Evolutionary conservation across 2,888 invertebrate species (phyloP).

Genomic region (Lochmaea capreae): DNA sequence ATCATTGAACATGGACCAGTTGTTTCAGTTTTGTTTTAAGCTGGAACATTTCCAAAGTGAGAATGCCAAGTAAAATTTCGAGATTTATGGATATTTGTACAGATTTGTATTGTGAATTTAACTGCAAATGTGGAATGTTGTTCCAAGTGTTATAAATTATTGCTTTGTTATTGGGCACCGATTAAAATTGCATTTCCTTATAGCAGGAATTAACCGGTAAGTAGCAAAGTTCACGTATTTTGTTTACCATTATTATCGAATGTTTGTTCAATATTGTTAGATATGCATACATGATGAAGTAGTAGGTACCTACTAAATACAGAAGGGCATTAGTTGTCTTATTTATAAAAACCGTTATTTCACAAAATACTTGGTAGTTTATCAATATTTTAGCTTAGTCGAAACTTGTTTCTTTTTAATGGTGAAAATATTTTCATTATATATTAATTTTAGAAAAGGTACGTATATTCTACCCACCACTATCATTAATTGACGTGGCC

Average conservation of each 20-base stretch:
- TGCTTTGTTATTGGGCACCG: slow-evolving; percentile 9
- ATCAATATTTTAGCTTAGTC: neutral
- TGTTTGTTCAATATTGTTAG: neutral
- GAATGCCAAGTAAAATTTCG: slow-evolving; percentile 40
- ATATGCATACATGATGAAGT: too few relatives aligned
- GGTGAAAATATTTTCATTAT: neutral
- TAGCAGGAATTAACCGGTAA: neutral
- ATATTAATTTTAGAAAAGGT: slow-evolving; percentile 1
- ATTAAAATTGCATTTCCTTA: neutral
- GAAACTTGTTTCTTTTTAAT: neutral
- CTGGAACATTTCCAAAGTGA: slow-evolving; percentile 39
- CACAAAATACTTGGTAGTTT: too few relatives aligned
- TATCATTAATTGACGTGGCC: neutral
- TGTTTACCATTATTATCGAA: neutral
- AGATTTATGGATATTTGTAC: slow-evolving; percentile 41
- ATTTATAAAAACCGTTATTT: too few relatives aligned
- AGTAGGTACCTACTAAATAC: too few relatives aligned
- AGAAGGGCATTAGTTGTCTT: too few relatives aligned
- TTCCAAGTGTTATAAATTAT: neutral
- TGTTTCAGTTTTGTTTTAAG: slow-evolving; percentile 24
- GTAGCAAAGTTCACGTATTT: neutral
- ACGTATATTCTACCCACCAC: neutral
- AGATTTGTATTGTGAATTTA: slow-evolving; percentile 31
- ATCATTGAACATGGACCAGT: slow-evolving; percentile 14
- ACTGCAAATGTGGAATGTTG: slow-evolving; percentile 8